phyloP scores from a whole-genome alignment of 2,797 vertebrate genomes.

The Myiotriccus ornatus region DNA sequence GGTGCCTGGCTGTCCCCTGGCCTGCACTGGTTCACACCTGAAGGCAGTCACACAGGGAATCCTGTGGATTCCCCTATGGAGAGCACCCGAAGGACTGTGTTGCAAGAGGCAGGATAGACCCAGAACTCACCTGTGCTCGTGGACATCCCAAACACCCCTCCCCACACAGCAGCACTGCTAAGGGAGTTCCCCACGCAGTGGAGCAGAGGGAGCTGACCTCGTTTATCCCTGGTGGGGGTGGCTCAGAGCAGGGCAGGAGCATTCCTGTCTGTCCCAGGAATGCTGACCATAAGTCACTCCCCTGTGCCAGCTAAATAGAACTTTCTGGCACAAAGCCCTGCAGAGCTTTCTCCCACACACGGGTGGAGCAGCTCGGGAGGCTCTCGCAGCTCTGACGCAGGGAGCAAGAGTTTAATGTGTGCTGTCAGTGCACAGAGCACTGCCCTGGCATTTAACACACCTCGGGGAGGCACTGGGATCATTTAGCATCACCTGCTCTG shows the following conservation, averaged over 20 bases:
- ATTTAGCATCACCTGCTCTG: neutral
- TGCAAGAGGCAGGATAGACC: rapidly evolving
- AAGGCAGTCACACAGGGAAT: neutral
- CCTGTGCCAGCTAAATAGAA: neutral
- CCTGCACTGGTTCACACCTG: neutral
- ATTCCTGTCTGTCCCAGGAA: neutral
- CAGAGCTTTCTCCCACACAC: neutral
- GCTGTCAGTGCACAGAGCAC: neutral
- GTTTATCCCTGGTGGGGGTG: neutral
- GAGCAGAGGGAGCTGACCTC: neutral
- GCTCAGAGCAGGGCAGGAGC: neutral
- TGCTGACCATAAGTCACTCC: neutral
- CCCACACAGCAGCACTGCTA: rapidly evolving
- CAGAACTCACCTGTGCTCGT: neutral
- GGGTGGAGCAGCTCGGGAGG: rapidly evolving
- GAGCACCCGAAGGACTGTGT: neutral
- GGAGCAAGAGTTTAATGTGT: neutral
- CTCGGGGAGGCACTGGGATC: neutral
- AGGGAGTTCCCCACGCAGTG: neutral
- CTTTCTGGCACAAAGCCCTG: neutral
- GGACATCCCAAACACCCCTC: neutral
- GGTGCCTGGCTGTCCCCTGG: neutral
- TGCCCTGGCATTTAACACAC: neutral
- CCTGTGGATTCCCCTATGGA: neutral
- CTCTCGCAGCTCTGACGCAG: rapidly evolving